phyloP scores from a whole-genome alignment of 2,797 vertebrate genomes.

The Ctenochaetus hawaiiensis region DNA sequence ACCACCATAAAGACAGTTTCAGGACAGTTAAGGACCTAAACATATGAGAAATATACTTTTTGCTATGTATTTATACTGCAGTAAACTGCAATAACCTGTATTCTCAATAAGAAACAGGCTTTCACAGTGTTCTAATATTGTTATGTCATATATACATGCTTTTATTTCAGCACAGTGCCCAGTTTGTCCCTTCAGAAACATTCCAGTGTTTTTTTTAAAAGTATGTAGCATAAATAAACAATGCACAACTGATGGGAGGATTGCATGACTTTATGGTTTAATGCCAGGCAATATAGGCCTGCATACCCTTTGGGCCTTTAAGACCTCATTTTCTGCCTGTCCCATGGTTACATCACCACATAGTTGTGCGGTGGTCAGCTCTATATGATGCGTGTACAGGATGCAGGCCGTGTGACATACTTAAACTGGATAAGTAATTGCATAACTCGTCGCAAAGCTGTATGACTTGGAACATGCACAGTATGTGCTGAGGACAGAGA shows the following conservation, averaged over 20 bases:
- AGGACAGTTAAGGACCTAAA: not conserved
- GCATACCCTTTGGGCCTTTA: not conserved
- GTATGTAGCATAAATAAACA: constrained; percentile 60
- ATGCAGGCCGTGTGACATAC: constrained; percentile 48
- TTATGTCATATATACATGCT: not conserved
- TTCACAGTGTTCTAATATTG: not conserved
- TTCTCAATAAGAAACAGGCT: not conserved
- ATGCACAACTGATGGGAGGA: constrained; percentile 40
- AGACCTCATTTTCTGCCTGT: constrained; percentile 30
- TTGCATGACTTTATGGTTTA: constrained; percentile 30
- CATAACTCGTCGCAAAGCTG: constrained; percentile 55
- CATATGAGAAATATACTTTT: not conserved
- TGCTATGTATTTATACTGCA: not conserved
- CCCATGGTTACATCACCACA: constrained; percentile 52
- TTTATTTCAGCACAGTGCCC: not conserved
- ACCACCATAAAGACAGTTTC: too few relatives aligned
- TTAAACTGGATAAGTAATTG: constrained; percentile 53
- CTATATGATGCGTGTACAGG: constrained; percentile 31
- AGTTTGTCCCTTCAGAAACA: constrained; percentile 24
- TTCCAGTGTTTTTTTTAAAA: constrained; percentile 24
- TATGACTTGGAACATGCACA: constrained; percentile 16
- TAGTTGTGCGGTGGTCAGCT: constrained; percentile 38
- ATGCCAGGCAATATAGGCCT: constrained; percentile 42
- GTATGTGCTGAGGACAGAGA: constrained; percentile 7
- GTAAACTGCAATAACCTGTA: not conserved